Base-by-base conservation (phyloP, 2,113 vertebrate species). In the Apeltes quadracus region DNA sequence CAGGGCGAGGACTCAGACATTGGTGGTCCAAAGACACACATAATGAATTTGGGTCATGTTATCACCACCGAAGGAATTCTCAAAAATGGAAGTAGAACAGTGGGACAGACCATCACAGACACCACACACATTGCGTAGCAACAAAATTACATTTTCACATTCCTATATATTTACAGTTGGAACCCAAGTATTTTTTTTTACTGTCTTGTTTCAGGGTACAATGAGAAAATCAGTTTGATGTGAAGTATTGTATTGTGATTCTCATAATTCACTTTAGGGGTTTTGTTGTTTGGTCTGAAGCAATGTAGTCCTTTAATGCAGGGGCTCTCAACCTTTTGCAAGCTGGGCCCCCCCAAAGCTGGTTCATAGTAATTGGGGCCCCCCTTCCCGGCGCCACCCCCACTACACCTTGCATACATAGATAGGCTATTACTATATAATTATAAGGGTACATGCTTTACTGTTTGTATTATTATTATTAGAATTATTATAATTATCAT, bases 31-130 rank as follows among this genome's bases (percentile, higher is more conserved):
- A 95, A 95, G 87, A 73, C 91, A 43, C 92, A 91, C 81, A 85
- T 90, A 41, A 81, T 94, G 43, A 84, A 90, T 68, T 83, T 82
- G 72, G 92, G 91, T 63, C 90, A 67, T 20, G 20, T 85, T 20
- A 84, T 91, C 79, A 84, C 91, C 79, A 92, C 92, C 1, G 95
- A 95, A 80, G 93, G 95, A 76, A 95, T 96, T 82, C 90, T 96
- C 44, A 95, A 94, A 81, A 94, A 92, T 34, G 93, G 93, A 82
- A 91, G 88, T 88, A 90, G 88, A 86, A 94, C 95, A 90, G 92
- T 92, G 0, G 93, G 92, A 62, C 88, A 86, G 78, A 68, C 44
- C 64, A 41, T 76, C 36, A 80, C 59, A 72, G 87, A 90, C 39
- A 32, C 75, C 10, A 34, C 48, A 76, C 85, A 86, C 4, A 6